These are phyloP conservation scores for Encarsia formosa DNA, from an alignment of 2,888 invertebrate species.

Conservation along the genomic window DNA sequence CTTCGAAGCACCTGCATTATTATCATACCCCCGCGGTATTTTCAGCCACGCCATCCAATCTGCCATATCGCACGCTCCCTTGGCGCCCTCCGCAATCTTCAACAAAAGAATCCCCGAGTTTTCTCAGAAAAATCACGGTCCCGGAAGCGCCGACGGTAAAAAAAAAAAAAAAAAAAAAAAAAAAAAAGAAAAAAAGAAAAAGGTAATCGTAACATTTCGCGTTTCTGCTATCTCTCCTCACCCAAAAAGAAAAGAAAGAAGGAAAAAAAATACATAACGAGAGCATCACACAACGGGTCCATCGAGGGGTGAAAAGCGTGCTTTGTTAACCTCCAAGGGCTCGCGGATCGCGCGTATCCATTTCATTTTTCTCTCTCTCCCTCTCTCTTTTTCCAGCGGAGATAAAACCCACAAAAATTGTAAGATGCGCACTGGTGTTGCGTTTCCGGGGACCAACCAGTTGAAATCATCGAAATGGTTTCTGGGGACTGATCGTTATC, in stretches of 20 bases:
- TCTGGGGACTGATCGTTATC: too few relatives aligned
- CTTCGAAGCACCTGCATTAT: too few relatives aligned
- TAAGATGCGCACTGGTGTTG: too few relatives aligned
- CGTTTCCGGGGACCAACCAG: too few relatives aligned
- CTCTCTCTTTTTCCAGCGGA: constrained; percentile 1
- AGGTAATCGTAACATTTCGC: constrained; percentile 18
- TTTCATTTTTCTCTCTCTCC: constrained; percentile 5
- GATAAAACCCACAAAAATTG: too few relatives aligned
- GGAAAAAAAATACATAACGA: constrained; percentile 22
- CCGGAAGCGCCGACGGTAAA: too few relatives aligned
- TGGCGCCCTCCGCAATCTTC: background rate
- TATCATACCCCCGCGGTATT: too few relatives aligned
- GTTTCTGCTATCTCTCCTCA: constrained; percentile 10
- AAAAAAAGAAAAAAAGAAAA: background rate
- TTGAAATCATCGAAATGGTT: too few relatives aligned
- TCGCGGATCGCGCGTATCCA: constrained; percentile 23
- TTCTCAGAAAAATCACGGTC: constrained; percentile 20
- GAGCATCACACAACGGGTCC: constrained; percentile 32
- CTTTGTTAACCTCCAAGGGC: constrained; percentile 13
- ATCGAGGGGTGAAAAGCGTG: constrained; percentile 24
- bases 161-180: background rate
- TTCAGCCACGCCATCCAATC: too few relatives aligned
- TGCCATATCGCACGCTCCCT: too few relatives aligned
- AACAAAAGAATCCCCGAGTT: constrained; percentile 5
- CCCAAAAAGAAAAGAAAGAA: constrained; percentile 6